Evolutionary conservation across 1,140 invertebrate species (phyloP).

Genomic region (Ceratina australensis): DNA sequence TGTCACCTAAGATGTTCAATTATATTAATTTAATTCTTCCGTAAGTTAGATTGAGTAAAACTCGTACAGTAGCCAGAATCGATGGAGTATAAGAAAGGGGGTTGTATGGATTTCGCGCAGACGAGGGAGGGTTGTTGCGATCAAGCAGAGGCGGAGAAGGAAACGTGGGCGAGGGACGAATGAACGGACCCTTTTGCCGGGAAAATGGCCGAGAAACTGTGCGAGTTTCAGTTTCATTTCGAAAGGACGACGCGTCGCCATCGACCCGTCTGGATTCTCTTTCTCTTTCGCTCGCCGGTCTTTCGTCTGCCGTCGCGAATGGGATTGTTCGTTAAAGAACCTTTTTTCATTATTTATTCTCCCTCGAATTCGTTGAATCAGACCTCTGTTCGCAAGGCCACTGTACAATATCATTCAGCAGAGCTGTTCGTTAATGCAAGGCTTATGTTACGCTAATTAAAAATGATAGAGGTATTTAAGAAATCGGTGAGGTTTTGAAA

Average conservation of each 20-base stretch:
- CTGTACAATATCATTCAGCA: no score
- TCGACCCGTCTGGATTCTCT: conserved; percentile 21
- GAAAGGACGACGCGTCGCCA: conserved; percentile 24
- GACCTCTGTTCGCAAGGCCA: no score
- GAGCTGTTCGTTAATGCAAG: no score
- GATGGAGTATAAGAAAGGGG: conserved; percentile 21
- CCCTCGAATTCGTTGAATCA: no score
- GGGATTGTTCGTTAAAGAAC: no score
- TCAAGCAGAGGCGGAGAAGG: conserved; percentile 11
- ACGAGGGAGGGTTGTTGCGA: conserved; percentile 2
- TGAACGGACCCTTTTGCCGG: conserved; percentile 22
- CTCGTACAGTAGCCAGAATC: not conserved
- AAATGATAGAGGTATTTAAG: no score
- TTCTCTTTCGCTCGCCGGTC: not conserved
- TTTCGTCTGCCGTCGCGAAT: conserved; percentile 2
- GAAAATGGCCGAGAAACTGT: conserved; percentile 26
- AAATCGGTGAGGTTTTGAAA: not conserved
- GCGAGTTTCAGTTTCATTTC: conserved; percentile 37
- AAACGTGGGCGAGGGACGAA: conserved; percentile 6
- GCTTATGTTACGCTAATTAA: no score
- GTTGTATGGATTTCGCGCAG: not conserved
- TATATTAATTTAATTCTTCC: no score
- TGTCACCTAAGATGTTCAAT: no score
- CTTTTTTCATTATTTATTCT: no score
- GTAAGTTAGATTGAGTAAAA: no score